Base-by-base conservation (phyloP, 2,797 vertebrate species). In the Coracias cyanogaster region DNA sequence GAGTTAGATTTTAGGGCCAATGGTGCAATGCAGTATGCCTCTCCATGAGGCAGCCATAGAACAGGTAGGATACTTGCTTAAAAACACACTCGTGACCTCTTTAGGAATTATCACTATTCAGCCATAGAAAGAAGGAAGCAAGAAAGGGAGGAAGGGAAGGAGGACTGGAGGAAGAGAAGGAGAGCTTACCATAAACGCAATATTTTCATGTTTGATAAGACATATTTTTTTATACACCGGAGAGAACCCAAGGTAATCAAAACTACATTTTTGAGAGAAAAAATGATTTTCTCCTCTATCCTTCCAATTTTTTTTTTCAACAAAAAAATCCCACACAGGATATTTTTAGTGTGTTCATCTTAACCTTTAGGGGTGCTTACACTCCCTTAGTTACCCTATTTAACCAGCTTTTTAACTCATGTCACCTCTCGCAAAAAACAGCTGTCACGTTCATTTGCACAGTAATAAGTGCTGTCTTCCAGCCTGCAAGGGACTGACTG, bases 401-500 rank as follows among this genome's bases (percentile, higher is more conserved):
- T 94, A 97, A 94, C 86, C 58, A 86, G 57, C 41, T 80, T 86
- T 97, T 93, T 90, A 97, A 95, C 88, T 94, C 69, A 21, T 64
- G 82, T 95, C 93, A 57, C 71, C 74, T 90, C 70, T 64, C 82
- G 91, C 73, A 93, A 96, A 92, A 96, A 96, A 17, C 72, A 31
- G 86, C 61, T 97, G 94, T 82, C 15, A 64, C 91, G 73, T 97
- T 98, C 96, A 97, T 98, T 98, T 98, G 86, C 97, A 97, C 92
- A 96, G 92, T 96, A 98, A 98, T 97, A 96, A 97, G 86, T 94
- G 95, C 83, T 97, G 94, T 97, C 96, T 94, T 39, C 55, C 62
- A 93, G 87, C 20, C 85, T 94, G 82, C 92, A 90, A 78, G 84
- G 88, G 87, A 93, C 86, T 91, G 96, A 98, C 86, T 89, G 94